These are phyloP conservation scores for Aegithalos caudatus DNA, from an alignment of 2,113 vertebrate genomes.

Conservation along the genomic window DNA sequence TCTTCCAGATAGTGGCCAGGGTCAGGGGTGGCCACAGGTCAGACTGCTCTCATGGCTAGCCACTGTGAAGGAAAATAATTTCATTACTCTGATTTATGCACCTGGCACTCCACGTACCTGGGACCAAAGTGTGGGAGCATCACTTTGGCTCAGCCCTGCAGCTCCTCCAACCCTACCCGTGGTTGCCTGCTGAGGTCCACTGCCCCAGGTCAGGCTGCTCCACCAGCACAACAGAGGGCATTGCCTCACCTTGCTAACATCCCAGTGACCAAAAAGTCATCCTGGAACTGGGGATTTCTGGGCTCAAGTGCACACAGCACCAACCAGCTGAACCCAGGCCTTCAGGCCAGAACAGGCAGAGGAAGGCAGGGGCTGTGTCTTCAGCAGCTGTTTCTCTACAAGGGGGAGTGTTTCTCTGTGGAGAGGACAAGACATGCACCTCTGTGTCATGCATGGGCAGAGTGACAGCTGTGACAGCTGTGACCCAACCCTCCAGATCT, in stretches of 20 bases:
- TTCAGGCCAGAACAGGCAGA: not conserved
- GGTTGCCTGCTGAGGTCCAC: not conserved
- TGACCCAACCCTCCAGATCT: rapidly evolving
- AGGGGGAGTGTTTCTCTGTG: not conserved
- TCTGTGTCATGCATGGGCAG: not conserved
- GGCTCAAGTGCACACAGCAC: not conserved
- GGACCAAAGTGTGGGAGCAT: not conserved
- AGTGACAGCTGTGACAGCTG: constrained; percentile 15
- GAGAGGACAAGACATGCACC: not conserved
- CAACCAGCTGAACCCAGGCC: rapidly evolving
- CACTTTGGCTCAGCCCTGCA: not conserved
- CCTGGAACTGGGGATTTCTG: not conserved
- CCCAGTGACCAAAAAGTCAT: not conserved
- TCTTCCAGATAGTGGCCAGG: not conserved
- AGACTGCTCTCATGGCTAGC: not conserved
- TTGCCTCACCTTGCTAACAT: not conserved
- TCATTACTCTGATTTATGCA: not conserved
- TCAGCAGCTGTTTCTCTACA: not conserved
- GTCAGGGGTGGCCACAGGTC: not conserved
- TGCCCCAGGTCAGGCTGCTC: not conserved
- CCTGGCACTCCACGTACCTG: rapidly evolving
- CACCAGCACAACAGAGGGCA: not conserved
- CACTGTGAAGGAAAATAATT: not conserved
- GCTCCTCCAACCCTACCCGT: rapidly evolving
- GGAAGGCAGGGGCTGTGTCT: not conserved